These are phyloP conservation scores for Andrena chrysosceles DNA, from an alignment of 2,888 invertebrate species.

Conservation along the genomic window DNA sequence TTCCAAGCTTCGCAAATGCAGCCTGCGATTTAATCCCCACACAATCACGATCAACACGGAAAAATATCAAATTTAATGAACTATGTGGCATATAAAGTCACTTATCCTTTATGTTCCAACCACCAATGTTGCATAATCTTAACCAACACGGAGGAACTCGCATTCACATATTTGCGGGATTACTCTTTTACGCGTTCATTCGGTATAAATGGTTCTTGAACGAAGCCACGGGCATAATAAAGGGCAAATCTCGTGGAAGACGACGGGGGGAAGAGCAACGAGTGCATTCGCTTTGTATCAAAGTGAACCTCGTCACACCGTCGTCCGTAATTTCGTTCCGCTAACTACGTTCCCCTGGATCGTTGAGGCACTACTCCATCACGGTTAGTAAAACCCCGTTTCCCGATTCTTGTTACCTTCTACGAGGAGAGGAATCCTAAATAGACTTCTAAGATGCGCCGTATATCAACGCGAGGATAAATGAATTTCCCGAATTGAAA, in stretches of 20 bases:
- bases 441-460: neutral
- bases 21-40: no score
- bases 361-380: slow-evolving; percentile 41
- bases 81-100: no score
- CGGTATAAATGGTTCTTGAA: slow-evolving; percentile 1
- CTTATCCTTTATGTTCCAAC: no score
- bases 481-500: neutral
- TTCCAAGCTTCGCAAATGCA: no score
- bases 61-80: no score
- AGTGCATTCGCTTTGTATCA: slow-evolving; percentile 20
- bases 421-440: slow-evolving; percentile 8
- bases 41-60: no score
- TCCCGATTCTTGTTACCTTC: slow-evolving; percentile 18
- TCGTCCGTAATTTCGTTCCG: slow-evolving; percentile 54
- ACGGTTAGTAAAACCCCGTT: slow-evolving; percentile 31
- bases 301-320: slow-evolving; percentile 27
- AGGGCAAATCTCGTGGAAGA: slow-evolving; percentile 39
- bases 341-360: slow-evolving; percentile 59
- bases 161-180: neutral
- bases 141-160: neutral
- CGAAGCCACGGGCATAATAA: slow-evolving; percentile 18
- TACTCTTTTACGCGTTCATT: neutral
- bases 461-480: neutral
- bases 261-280: neutral
- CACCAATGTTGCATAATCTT: no score